Conservation (phyloP, 1,140 invertebrate genomes). For the Akabosia matsudoensis region DNA sequence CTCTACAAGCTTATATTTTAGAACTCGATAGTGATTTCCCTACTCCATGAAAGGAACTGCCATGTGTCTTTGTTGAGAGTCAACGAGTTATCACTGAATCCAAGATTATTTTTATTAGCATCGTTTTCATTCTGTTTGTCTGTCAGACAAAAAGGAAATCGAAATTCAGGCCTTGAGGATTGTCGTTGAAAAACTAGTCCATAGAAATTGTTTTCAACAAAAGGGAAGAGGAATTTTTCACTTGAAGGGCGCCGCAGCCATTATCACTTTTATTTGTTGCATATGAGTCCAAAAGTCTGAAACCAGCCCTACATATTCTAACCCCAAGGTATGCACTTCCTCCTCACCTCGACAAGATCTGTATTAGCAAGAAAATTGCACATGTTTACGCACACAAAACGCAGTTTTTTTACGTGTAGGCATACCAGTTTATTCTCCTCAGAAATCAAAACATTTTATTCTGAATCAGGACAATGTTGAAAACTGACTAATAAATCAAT, state of each 20-base stretch:
- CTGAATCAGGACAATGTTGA: neutral
- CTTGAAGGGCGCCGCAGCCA: neutral
- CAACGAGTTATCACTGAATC: too few relatives aligned
- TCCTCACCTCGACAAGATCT: neutral
- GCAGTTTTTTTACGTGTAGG: too few relatives aligned
- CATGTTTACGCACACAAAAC: neutral
- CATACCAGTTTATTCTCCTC: neutral
- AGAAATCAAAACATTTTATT: neutral
- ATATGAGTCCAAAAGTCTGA: neutral
- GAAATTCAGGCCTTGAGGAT: slow-evolving; percentile 15
- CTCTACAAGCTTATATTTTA: too few relatives aligned
- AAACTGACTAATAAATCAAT: neutral
- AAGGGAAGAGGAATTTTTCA: neutral
- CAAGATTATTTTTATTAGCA: neutral
- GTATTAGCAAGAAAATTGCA: neutral
- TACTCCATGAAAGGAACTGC: too few relatives aligned
- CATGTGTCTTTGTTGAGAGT: too few relatives aligned
- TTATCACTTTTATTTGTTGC: neutral
- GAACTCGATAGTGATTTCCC: too few relatives aligned
- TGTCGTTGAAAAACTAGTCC: neutral
- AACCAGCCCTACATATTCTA: neutral
- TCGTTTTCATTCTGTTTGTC: neutral
- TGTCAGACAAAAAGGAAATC: slow-evolving; percentile 10
- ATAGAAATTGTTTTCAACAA: neutral
- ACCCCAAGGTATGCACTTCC: neutral